Percentiles rank a stretch among this genome's conserved stretches.
phyloP scores from a whole-genome alignment of 2,888 invertebrate genomes.

The Cantharis lateralis region DNA sequence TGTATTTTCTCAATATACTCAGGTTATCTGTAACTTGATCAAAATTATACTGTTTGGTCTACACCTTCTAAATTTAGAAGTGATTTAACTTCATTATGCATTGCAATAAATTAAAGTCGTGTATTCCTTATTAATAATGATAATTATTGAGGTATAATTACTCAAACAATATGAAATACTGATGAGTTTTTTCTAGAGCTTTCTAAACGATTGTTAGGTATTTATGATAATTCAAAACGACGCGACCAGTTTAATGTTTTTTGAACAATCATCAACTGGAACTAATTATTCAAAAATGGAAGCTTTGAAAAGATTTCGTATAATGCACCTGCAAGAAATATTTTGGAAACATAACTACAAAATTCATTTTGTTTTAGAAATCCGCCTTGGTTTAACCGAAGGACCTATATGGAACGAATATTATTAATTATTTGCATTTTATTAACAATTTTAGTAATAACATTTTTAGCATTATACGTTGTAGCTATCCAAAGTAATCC shows the following conservation, averaged over 20 bases:
- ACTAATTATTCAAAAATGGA: no score
- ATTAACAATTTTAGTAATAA: background rate
- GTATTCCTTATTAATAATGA: background rate
- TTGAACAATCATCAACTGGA: background rate
- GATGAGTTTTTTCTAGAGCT: background rate
- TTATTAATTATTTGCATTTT: background rate
- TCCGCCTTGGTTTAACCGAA: background rate
- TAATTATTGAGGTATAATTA: background rate
- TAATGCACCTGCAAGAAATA: no score
- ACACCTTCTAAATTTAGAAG: background rate
- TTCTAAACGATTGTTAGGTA: background rate
- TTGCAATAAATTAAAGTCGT: background rate
- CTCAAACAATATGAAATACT: background rate
- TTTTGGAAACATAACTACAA: no score
- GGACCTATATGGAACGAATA: background rate
- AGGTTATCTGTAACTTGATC: background rate
- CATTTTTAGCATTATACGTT: background rate
- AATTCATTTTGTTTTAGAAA: background rate
- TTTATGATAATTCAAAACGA: background rate
- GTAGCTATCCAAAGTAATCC: background rate
- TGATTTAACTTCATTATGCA: background rate
- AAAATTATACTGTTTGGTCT: background rate
- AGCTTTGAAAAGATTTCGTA: no score
- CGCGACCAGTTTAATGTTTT: background rate
- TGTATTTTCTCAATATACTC: background rate